phyloP scores from a whole-genome alignment of 2,797 vertebrate species.

The Peromyscus eremicus region DNA sequence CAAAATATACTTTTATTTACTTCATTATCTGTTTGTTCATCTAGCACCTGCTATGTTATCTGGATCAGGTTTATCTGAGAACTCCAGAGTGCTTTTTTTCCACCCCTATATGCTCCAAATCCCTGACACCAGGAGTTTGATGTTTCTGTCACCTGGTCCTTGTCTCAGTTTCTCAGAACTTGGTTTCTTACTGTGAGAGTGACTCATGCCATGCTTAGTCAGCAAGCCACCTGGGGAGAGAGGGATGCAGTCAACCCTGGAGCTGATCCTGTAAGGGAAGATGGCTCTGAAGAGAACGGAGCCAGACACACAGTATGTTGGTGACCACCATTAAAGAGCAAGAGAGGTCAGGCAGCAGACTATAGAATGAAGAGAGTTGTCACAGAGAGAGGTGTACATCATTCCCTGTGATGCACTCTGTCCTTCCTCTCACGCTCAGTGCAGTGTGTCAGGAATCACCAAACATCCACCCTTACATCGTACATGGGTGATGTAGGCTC shows the following conservation, averaged over 20 bases:
- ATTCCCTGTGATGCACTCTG: background rate
- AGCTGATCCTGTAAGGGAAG: background rate
- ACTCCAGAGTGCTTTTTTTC: constrained; percentile 86
- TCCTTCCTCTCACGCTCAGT: background rate
- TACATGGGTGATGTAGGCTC: background rate
- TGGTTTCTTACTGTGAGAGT: constrained; percentile 59
- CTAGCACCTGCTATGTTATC: constrained; percentile 81
- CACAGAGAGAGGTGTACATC: background rate
- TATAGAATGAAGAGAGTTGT: background rate
- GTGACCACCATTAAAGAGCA: background rate
- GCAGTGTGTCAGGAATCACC: background rate
- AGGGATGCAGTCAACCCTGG: background rate
- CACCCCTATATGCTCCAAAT: constrained; percentile 88
- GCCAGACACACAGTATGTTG: background rate
- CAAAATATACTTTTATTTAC: constrained; percentile 78
- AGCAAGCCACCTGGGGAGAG: constrained; percentile 65
- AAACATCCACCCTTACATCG: background rate
- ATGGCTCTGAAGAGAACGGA: background rate
- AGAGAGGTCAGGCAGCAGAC: background rate
- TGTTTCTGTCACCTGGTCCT: constrained; percentile 81
- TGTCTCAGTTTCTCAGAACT: constrained; percentile 79
- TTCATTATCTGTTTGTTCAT: constrained; percentile 75
- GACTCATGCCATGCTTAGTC: constrained; percentile 75
- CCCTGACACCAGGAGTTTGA: constrained; percentile 88
- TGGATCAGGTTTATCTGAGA: constrained; percentile 88